Conservation (phyloP, 2,113 vertebrate genomes). For the Oceanites oceanicus region DNA sequence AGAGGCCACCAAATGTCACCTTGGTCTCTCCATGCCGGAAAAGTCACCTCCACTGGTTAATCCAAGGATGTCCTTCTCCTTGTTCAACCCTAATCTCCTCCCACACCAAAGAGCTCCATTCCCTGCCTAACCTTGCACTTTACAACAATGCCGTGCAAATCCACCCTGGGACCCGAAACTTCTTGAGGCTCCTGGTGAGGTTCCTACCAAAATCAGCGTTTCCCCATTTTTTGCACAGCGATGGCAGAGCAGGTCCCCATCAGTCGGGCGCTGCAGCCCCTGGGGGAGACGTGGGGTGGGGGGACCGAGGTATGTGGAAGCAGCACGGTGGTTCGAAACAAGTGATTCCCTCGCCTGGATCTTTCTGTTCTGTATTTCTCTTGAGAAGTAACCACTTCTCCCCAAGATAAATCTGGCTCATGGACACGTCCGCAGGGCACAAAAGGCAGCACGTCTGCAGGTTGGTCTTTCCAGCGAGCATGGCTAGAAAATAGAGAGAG, state of each 20-base stretch:
- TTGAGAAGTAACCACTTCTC: slow-evolving; percentile 52
- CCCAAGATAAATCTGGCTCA: slow-evolving; percentile 33
- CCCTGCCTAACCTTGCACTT: neutral
- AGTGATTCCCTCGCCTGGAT: slow-evolving; percentile 23
- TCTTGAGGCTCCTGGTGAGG: neutral
- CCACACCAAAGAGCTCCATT: neutral
- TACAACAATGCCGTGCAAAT: neutral
- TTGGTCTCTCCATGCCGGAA: neutral
- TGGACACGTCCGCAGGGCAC: neutral
- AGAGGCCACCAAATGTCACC: neutral
- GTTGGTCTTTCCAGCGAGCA: neutral
- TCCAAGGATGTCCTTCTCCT: neutral
- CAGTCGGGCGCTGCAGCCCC: neutral
- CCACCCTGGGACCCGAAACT: neutral
- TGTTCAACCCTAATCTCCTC: neutral
- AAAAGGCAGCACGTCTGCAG: neutral
- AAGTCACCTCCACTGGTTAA: neutral
- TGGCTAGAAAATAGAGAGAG: rapidly evolving
- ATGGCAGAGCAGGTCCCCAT: neutral
- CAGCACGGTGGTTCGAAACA: neutral
- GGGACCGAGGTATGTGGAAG: slow-evolving; percentile 21
- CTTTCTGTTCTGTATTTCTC: slow-evolving; percentile 69
- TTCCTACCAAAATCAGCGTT: neutral
- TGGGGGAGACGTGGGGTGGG: neutral
- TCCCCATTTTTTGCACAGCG: neutral